A percentile compares a stretch with the other conserved stretches of the same genome.
These are phyloP conservation scores for Hydrolagus affinis DNA, from an alignment of 2,113 vertebrate species.

Conservation along the genomic window DNA sequence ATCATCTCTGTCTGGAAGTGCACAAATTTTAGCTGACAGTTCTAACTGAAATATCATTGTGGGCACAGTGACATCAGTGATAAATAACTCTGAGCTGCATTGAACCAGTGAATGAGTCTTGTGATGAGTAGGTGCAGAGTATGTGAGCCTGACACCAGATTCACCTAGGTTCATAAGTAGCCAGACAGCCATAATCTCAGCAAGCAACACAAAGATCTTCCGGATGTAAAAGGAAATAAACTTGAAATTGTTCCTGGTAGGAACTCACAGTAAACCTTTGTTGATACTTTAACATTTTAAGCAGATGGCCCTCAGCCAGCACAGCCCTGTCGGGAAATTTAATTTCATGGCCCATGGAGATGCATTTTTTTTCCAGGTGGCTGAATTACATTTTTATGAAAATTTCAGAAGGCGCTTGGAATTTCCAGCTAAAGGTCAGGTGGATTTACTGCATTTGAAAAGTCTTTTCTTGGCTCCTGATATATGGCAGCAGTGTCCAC, in stretches of 20 bases:
- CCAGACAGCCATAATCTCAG: not conserved
- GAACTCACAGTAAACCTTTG: not conserved
- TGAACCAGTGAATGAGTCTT: not conserved
- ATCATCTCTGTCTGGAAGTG: too few species aligned
- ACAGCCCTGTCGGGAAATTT: not conserved
- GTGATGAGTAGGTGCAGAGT: too few species aligned
- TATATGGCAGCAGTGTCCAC: not conserved
- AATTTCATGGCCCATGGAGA: not conserved
- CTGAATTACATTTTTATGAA: conserved; percentile 27
- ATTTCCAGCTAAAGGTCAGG: conserved; percentile 20
- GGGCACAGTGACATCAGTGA: not conserved
- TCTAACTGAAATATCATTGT: not conserved
- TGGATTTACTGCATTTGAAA: conserved; percentile 32
- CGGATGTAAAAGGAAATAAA: not conserved
- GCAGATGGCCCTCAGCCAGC: not conserved
- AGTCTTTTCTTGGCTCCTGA: not conserved
- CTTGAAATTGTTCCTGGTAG: not conserved
- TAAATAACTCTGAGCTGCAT: not conserved
- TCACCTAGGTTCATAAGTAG: not conserved
- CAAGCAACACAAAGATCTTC: not conserved
- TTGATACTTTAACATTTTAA: not conserved
- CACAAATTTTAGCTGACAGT: not conserved
- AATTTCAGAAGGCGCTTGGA: conserved; percentile 36
- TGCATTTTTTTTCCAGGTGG: not conserved
- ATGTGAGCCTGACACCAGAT: too few species aligned